phyloP scores from a whole-genome alignment of 2,113 vertebrate genomes.

The Melanerpes formicivorus region DNA sequence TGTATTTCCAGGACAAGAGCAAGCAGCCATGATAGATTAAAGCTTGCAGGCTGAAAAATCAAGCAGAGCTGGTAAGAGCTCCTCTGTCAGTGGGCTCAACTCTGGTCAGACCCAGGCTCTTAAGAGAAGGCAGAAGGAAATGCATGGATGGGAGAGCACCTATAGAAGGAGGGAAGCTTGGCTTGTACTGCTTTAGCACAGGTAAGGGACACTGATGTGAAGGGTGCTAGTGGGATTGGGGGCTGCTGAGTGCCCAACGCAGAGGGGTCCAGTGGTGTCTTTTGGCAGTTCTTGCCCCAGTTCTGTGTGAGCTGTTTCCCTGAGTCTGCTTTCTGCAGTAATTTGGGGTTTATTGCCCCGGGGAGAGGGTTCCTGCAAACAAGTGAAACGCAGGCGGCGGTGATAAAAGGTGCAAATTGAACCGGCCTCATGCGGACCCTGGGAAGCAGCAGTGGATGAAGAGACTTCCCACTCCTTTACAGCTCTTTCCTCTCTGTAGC shows the following conservation, averaged over 20 bases:
- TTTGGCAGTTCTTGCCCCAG: background rate
- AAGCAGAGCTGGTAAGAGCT: background rate
- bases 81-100: background rate
- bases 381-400: background rate
- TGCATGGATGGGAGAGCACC: background rate
- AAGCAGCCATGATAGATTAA: background rate
- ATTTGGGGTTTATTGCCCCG: constrained; percentile 61
- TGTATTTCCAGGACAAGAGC: background rate
- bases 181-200: background rate
- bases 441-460: constrained; percentile 44
- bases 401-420: constrained; percentile 71
- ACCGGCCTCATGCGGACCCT: constrained; percentile 52
- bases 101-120: fast-evolving
- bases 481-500: constrained; percentile 13
- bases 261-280: background rate
- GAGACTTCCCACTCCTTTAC: constrained; percentile 22
- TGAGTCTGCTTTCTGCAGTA: background rate
- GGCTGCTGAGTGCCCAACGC: background rate
- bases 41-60: background rate
- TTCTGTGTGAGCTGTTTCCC: background rate
- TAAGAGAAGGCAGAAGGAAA: background rate
- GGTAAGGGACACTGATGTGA: background rate
- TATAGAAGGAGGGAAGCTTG: fast-evolving
- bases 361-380: constrained; percentile 30
- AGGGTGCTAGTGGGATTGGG: background rate